Evolutionary conservation across 2,113 vertebrate genomes (phyloP).

Genomic region (Dipodomys ordii): DNA sequence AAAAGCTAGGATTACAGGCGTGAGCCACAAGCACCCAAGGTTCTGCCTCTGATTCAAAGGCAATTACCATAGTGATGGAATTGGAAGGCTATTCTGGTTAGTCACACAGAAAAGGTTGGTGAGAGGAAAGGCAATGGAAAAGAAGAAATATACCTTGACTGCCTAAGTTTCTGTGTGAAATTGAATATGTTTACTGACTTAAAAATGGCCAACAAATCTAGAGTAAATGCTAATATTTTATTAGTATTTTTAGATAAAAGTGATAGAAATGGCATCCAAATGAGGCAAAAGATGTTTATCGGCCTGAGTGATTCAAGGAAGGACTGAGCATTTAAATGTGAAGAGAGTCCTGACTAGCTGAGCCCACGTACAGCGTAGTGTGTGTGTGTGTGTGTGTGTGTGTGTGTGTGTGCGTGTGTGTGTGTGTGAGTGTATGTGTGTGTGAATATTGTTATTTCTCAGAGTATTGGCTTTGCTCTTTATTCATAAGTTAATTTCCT

Average conservation of each 20-base stretch:
- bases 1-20: too few relatives aligned
- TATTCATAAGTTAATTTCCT: slow-evolving; percentile 7
- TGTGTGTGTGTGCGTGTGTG: too few relatives aligned
- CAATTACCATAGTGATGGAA: background rate
- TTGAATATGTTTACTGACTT: background rate
- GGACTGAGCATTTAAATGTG: background rate
- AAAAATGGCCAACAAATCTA: background rate
- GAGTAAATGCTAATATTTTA: background rate
- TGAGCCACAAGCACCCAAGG: too few relatives aligned
- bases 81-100: background rate
- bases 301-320: background rate
- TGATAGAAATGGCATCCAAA: slow-evolving; percentile 1
- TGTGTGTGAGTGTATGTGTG: too few relatives aligned
- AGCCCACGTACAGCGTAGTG: background rate
- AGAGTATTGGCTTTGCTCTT: background rate
- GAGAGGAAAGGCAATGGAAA: background rate
- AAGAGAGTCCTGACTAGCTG: background rate
- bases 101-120: background rate
- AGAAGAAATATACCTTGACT: background rate
- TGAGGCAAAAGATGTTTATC: background rate
- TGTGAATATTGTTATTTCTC: background rate
- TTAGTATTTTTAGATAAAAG: background rate
- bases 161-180: background rate
- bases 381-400: background rate
- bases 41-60: background rate